Conservation (phyloP, 1,140 invertebrate genomes). For the Arion vulgaris region DNA sequence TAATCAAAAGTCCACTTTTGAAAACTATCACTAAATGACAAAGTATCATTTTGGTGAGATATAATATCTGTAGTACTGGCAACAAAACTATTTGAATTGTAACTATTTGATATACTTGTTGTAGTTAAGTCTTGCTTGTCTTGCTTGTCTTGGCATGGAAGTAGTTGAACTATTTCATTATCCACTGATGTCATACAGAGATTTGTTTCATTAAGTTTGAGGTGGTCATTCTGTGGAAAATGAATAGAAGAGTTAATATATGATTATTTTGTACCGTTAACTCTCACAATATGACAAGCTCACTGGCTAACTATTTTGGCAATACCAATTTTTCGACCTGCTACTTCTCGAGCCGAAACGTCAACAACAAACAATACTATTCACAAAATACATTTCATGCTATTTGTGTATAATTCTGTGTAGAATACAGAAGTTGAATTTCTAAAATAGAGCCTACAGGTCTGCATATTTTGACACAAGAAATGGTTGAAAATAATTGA, state of each 20-base stretch:
- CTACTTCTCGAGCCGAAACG: too few relatives aligned
- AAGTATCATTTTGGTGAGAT: background rate
- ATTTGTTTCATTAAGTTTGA: constrained; percentile 27
- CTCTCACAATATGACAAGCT: too few relatives aligned
- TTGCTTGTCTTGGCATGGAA: constrained; percentile 11
- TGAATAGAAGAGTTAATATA: background rate
- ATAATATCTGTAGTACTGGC: background rate
- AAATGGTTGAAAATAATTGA: too few relatives aligned
- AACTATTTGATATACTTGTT: background rate
- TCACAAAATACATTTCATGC: too few relatives aligned
- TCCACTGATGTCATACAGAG: constrained; percentile 45
- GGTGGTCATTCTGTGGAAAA: constrained; percentile 7
- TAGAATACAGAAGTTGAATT: too few relatives aligned
- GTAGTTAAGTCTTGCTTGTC: background rate
- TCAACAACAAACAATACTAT: too few relatives aligned
- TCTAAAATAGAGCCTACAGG: too few relatives aligned
- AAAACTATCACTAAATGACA: background rate
- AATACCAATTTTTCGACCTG: too few relatives aligned
- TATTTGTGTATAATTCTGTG: too few relatives aligned
- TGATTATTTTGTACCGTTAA: too few relatives aligned
- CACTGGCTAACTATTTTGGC: too few relatives aligned
- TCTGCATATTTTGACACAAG: too few relatives aligned
- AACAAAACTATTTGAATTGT: background rate
- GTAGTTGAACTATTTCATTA: constrained; percentile 39
- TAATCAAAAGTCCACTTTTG: constrained; percentile 36